phyloP scores from a whole-genome alignment of 1,140 invertebrate genomes.

The Acyrthosiphon pisum region DNA sequence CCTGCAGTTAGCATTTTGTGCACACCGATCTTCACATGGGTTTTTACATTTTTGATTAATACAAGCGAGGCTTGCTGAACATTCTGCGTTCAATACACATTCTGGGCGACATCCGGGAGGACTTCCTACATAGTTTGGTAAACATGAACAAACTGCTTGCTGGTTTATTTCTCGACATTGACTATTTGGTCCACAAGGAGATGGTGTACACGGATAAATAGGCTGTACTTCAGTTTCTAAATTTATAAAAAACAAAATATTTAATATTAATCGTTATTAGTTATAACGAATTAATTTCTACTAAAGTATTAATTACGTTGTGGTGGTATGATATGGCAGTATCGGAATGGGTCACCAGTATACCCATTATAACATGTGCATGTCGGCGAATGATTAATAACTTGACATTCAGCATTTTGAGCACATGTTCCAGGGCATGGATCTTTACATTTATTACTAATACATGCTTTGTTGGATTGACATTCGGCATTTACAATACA shows the following conservation, averaged over 20 bases:
- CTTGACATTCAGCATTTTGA: slow-evolving; percentile 72
- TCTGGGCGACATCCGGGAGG: slow-evolving; percentile 68
- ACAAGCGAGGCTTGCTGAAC: slow-evolving; percentile 67
- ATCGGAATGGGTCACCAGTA: slow-evolving; percentile 73
- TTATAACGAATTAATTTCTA: not conserved
- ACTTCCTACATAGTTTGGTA: slow-evolving; percentile 66
- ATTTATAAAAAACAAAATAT: slow-evolving; percentile 23
- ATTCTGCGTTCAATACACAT: slow-evolving; percentile 69
- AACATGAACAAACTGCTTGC: slow-evolving; percentile 68
- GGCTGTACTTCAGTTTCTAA: slow-evolving; percentile 58
- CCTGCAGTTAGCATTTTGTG: slow-evolving; percentile 65
- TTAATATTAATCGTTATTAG: not conserved
- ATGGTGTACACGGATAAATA: slow-evolving; percentile 64
- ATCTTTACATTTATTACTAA: slow-evolving; percentile 73
- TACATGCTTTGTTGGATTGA: slow-evolving; percentile 69
- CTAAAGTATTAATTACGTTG: slow-evolving; percentile 50
- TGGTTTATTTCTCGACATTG: slow-evolving; percentile 66
- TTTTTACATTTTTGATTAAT: slow-evolving; percentile 68
- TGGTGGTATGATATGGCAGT: slow-evolving; percentile 61
- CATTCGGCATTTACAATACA: slow-evolving; percentile 75
- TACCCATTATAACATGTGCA: slow-evolving; percentile 72
- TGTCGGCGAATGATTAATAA: slow-evolving; percentile 73
- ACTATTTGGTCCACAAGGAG: slow-evolving; percentile 69
- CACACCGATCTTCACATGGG: slow-evolving; percentile 69
- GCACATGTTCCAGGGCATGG: slow-evolving; percentile 76